Evolutionary conservation across 2,797 vertebrate species (phyloP).

Genomic region (Crocidura indochinensis): DNA sequence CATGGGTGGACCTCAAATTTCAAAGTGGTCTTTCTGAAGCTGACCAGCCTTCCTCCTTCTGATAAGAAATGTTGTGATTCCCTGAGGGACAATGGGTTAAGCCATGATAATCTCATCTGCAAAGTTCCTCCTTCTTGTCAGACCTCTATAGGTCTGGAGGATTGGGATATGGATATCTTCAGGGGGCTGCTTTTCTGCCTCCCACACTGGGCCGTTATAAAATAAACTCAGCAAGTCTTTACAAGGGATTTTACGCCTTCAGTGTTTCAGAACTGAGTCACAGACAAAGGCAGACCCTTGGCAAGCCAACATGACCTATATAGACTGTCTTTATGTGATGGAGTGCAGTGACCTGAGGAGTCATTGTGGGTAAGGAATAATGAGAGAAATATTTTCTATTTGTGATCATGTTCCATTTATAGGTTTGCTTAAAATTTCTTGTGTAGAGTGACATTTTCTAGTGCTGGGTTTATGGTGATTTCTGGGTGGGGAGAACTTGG

Average conservation of each 20-base stretch:
- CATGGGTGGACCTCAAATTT: slow-evolving; percentile 16
- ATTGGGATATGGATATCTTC: slow-evolving; percentile 7
- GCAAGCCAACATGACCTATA: slow-evolving; percentile 16
- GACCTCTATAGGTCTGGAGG: background rate
- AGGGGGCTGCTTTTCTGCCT: background rate
- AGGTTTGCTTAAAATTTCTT: slow-evolving; percentile 3
- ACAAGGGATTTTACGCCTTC: background rate
- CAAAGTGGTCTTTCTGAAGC: slow-evolving; percentile 6
- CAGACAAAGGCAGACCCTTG: background rate
- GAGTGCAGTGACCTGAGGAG: background rate
- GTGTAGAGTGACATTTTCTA: slow-evolving; percentile 22
- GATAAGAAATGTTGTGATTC: background rate
- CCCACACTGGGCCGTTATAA: background rate
- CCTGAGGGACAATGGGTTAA: background rate
- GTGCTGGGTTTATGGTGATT: background rate
- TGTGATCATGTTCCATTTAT: slow-evolving; percentile 40
- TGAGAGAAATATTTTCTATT: slow-evolving; percentile 12
- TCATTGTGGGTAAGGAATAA: slow-evolving; percentile 17
- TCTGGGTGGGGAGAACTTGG: background rate
- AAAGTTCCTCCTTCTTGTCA: background rate
- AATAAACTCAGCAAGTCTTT: slow-evolving; percentile 5
- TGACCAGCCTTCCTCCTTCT: background rate
- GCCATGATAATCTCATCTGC: background rate
- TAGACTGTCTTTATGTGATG: slow-evolving; percentile 10
- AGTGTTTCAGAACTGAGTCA: slow-evolving; percentile 16